phyloP scores from a whole-genome alignment of 2,797 vertebrate genomes.

The Diplodus sargus region DNA sequence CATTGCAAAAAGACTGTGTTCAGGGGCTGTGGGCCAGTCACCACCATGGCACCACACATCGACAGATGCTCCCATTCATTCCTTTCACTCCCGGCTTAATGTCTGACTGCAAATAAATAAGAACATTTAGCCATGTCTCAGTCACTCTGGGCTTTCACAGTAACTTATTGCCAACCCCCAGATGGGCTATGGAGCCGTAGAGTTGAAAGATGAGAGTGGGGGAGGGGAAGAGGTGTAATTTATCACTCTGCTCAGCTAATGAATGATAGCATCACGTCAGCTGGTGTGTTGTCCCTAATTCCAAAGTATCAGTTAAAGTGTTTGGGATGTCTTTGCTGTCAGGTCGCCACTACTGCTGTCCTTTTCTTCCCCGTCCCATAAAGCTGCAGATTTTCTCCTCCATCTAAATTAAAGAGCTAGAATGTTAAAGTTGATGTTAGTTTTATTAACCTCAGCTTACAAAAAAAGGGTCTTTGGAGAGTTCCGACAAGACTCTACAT shows the following conservation, averaged over 20 bases:
- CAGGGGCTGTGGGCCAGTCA: slow-evolving; percentile 61
- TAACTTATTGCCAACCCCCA: slow-evolving; percentile 76
- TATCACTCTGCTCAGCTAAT: slow-evolving; percentile 73
- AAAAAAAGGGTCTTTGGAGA: slow-evolving; percentile 42
- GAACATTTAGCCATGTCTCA: slow-evolving; percentile 78
- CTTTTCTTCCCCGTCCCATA: slow-evolving; percentile 40
- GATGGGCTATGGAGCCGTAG: slow-evolving; percentile 74
- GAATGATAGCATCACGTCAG: slow-evolving; percentile 73
- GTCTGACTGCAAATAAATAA: slow-evolving; percentile 78
- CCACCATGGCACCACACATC: slow-evolving; percentile 64
- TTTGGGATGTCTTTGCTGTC: slow-evolving; percentile 57
- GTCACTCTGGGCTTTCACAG: slow-evolving; percentile 73
- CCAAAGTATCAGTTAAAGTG: slow-evolving; percentile 57
- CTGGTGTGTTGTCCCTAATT: slow-evolving; percentile 56
- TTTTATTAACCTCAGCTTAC: slow-evolving; percentile 49
- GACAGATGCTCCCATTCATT: slow-evolving; percentile 78
- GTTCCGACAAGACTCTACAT: neutral
- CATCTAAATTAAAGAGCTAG: slow-evolving; percentile 40
- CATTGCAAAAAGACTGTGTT: slow-evolving; percentile 46
- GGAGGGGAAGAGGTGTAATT: slow-evolving; percentile 70
- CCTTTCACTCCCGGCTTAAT: slow-evolving; percentile 74
- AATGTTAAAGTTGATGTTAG: slow-evolving; percentile 38
- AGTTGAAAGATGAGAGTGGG: slow-evolving; percentile 68
- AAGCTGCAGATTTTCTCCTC: slow-evolving; percentile 42
- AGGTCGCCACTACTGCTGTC: slow-evolving; percentile 23